Base-by-base conservation (phyloP, 2,797 vertebrate genomes). In the Cercopithecus neglectus region DNA sequence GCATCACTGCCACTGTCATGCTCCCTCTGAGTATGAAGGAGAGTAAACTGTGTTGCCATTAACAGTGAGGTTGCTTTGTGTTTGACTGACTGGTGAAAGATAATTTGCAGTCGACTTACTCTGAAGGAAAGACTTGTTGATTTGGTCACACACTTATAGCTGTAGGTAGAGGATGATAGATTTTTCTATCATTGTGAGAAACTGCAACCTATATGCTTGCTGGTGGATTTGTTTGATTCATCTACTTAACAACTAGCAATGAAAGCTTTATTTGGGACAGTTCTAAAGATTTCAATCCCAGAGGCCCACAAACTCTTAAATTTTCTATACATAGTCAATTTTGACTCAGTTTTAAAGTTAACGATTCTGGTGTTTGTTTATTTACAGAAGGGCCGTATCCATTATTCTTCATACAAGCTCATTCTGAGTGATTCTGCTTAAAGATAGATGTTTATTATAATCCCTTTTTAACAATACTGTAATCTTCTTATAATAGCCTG, bases 71-170 rank as follows among this genome's bases (percentile, higher is more conserved):
- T 97, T 97, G 95, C 96, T 98, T 98, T 98, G 98, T 98, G 97
- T 98, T 98, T 98, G 98, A 98, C 96, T 98, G 98, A 96, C 96
- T 98, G 98, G 98, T 98, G 98, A 98, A 99, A 98, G 98, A 98
- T 97, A 98, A 98, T 98, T 98, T 99, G 98, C 96, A 98, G 98
- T 98, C 98, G 98, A 98, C 97, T 98, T 98, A 97, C 96, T 98
- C 98, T 96, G 95, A 98, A 97, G 96, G 98, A 98, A 99, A 98
- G 98, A 98, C 98, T 98, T 98, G 98, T 98, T 98, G 98, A 98
- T 98, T 97, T 98, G 98, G 98, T 95, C 97, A 96, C 67, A 57
- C 95, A 98, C 94, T 94, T 97, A 98, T 95, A 97, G 97, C 98
- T 98, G 74, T 98, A 98, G 98, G 98, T 98, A 96, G 97, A 89